phyloP scores from a whole-genome alignment of 2,888 invertebrate species.

The Nebria salina region DNA sequence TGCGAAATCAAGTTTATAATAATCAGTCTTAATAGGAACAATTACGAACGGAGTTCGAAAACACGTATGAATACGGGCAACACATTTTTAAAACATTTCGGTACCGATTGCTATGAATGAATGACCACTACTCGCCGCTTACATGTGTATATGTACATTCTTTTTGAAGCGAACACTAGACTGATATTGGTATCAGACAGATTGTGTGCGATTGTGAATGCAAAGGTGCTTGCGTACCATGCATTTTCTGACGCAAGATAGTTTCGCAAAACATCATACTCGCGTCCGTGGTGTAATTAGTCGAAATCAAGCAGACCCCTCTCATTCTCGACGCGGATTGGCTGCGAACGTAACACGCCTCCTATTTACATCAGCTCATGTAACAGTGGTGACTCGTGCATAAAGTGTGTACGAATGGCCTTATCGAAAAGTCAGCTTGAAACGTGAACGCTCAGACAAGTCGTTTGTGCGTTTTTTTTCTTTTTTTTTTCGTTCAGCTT shows the following conservation, averaged over 20 bases:
- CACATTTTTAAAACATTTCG: too few species aligned
- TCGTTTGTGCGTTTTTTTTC: neutral
- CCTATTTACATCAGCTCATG: neutral
- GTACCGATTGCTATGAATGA: neutral
- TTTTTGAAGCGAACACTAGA: neutral
- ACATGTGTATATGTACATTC: neutral
- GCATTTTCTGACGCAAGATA: conserved; percentile 1
- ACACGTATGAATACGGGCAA: neutral
- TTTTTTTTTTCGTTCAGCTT: neutral
- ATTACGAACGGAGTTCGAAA: too few species aligned
- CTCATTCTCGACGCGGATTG: neutral
- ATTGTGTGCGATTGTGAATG: neutral
- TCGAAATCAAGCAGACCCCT: neutral
- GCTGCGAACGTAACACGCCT: neutral
- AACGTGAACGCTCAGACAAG: neutral
- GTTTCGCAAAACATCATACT: neutral
- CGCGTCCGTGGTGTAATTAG: neutral
- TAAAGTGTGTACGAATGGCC: neutral
- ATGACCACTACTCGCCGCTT: neutral
- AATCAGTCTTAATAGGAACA: too few species aligned
- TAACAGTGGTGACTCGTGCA: conserved; percentile 1
- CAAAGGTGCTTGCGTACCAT: neutral
- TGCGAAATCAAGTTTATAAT: too few species aligned
- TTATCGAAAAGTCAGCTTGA: neutral
- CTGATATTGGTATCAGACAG: neutral